Evolutionary conservation across 2,797 vertebrate genomes (phyloP), one percentile per base, ranked within the genome.

Genomic region (Clangula hyemalis): DNA sequence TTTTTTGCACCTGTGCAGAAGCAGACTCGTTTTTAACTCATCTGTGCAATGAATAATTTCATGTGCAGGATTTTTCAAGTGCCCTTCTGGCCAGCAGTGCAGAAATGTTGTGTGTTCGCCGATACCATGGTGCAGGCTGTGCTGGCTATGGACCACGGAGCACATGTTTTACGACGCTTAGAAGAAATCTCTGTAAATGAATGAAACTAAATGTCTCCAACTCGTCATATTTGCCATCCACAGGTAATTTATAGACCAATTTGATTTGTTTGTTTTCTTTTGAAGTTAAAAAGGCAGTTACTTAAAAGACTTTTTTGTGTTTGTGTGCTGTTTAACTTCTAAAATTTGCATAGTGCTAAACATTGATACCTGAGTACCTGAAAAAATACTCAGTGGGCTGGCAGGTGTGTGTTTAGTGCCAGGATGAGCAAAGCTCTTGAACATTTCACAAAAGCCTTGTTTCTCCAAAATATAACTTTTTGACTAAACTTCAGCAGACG

Each of bases 231-330:
- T 72, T 84, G 28, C 74, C 71, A 68, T 57, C 83, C 73, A 54
- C 71, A 57, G 85, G 80, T 80, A 65, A 74, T 51, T 88, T 74
- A 45, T 28, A 72, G 65, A 72, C 25, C 20, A 60, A 34, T 87
- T 91, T 54, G 49, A 51, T 51, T 90, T 62, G 32, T 92, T 85
- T 90, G 65, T 71, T 89, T 92, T 87, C 64, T 74, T 92, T 87
- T 58, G 58, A 64, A 32, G 45, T 60, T 79, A 53, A 73, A 84
- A 92, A 88, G 66, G n/a, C 45, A 75, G n/a, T 21, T 32, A 71
- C 15, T 83, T 69, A 57, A 84, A 84, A 94, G 57, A 49, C 8
- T 4, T 3, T 54, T 75, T 72, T 56, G 27, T n/a, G 53, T 41
- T 43, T 24, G 1, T 65, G 24, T 51, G 49, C 15, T 51, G 49